phyloP scores from a whole-genome alignment of 2,888 invertebrate genomes.

The Kryphioiulus occultus region DNA sequence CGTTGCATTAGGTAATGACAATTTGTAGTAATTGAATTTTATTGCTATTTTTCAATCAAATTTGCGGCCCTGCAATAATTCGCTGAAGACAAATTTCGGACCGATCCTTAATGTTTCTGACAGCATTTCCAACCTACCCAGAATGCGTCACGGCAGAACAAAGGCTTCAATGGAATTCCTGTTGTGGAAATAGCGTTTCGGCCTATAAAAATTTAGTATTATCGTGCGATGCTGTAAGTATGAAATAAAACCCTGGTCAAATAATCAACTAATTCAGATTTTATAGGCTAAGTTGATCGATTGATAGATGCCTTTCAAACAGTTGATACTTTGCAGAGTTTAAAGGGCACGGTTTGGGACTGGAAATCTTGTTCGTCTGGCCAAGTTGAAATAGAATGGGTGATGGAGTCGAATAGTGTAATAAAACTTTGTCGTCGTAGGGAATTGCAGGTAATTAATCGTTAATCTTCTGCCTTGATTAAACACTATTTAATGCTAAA shows the following conservation, averaged over 20 bases:
- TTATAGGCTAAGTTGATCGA: background rate
- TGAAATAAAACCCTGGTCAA: background rate
- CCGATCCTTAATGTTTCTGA: background rate
- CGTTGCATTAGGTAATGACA: no score
- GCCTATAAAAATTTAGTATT: background rate
- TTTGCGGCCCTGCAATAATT: no score
- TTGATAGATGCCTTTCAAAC: background rate
- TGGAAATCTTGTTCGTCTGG: slow-evolving; percentile 21
- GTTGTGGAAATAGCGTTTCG: background rate
- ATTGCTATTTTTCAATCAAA: no score
- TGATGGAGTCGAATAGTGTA: slow-evolving; percentile 46
- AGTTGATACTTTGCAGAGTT: background rate
- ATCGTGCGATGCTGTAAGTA: background rate
- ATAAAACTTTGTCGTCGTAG: slow-evolving; percentile 46
- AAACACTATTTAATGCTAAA: background rate
- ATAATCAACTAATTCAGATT: background rate
- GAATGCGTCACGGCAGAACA: background rate
- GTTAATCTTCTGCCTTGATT: background rate
- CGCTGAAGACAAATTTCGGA: background rate
- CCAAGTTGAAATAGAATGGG: background rate
- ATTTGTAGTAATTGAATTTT: no score
- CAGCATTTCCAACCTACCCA: background rate
- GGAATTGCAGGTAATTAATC: slow-evolving; percentile 46
- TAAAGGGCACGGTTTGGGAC: background rate
- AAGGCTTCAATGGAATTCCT: background rate